Evolutionary conservation across 1,140 invertebrate genomes (phyloP).

Genomic region (Sipha flava): DNA sequence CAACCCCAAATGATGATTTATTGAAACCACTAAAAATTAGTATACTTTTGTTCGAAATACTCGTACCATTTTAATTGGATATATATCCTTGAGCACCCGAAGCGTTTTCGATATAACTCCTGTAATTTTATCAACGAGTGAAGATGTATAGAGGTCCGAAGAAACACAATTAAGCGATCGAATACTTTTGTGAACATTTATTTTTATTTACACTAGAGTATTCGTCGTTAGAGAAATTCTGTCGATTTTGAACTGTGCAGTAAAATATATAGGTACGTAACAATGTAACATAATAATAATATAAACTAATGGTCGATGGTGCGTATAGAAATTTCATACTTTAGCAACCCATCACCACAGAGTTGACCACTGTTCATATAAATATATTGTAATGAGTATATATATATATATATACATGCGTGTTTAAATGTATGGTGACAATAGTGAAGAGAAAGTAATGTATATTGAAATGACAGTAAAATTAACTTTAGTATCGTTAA

Average conservation of each 20-base stretch:
- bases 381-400: neutral
- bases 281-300: neutral
- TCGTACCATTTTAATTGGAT: constrained; percentile 7
- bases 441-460: neutral
- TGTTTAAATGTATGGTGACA: neutral
- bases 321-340: neutral
- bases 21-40: constrained; percentile 10
- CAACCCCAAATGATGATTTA: constrained; percentile 3
- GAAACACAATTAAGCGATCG: neutral
- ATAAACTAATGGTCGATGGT: neutral
- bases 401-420: neutral
- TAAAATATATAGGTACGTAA: neutral
- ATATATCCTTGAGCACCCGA: neutral
- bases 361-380: neutral
- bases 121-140: neutral
- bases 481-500: neutral
- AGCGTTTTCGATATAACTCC: neutral
- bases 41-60: neutral
- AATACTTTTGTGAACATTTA: neutral
- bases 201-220: neutral
- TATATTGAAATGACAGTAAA: neutral
- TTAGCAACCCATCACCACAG: neutral
- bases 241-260: too few species aligned
- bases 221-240: neutral
- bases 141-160: neutral